Evolutionary conservation across 2,113 vertebrate species (phyloP).

Genomic region (Dunckerocampus dactyliophorus): DNA sequence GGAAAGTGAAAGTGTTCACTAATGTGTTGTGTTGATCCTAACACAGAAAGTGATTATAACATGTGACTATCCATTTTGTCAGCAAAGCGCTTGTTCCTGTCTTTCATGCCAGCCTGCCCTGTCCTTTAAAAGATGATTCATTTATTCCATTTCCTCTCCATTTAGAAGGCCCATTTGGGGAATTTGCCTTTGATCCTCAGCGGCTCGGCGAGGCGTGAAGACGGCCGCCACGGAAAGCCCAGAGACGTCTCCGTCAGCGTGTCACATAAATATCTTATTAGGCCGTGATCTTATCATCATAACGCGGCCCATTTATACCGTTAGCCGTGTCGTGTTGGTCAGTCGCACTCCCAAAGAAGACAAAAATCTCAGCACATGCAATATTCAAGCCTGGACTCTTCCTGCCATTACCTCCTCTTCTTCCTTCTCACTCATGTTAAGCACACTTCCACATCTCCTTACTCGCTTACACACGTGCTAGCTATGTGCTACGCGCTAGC

Average conservation of each 20-base stretch:
- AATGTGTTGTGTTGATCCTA: too few relatives aligned
- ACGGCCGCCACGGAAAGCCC: neutral
- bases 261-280: constrained; percentile 6
- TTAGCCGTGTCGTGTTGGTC: constrained; percentile 2
- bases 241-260: constrained; percentile 1
- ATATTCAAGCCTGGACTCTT: too few relatives aligned
- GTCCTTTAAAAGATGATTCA: neutral
- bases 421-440: too few relatives aligned
- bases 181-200: constrained; percentile 3
- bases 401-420: too few relatives aligned
- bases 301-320: constrained; percentile 1
- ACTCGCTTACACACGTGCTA: too few relatives aligned
- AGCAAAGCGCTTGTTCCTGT: too few relatives aligned
- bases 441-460: too few relatives aligned
- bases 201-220: constrained; percentile 2
- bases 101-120: too few relatives aligned
- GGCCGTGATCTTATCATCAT: constrained; percentile 3
- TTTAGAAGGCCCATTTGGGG: neutral
- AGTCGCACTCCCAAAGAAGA: neutral
- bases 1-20: too few relatives aligned
- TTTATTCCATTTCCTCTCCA: neutral
- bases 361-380: neutral
- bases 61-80: too few relatives aligned
- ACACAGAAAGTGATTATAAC: too few relatives aligned
- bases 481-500: too few relatives aligned